phyloP scores from a whole-genome alignment of 2,797 vertebrate species.

The Phyllotis vaccarum region DNA sequence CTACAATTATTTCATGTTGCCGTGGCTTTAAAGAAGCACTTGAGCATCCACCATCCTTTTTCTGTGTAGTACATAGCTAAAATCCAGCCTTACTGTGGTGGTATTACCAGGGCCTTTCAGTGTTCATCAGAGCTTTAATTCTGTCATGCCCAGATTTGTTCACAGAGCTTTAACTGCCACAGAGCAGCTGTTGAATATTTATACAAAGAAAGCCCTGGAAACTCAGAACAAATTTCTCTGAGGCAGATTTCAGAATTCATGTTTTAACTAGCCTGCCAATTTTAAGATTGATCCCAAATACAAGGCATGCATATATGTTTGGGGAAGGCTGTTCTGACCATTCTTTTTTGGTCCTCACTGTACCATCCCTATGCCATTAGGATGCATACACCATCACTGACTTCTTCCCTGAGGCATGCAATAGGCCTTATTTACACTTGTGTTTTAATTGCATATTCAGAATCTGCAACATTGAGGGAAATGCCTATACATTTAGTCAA shows the following conservation, averaged over 20 bases:
- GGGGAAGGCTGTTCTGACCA: not conserved
- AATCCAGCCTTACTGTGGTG: not conserved
- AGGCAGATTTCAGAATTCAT: constrained; percentile 52
- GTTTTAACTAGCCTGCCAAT: constrained; percentile 31
- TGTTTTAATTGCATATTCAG: not conserved
- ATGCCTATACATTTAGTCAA: not conserved
- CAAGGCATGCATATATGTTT: not conserved
- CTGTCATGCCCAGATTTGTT: constrained; percentile 55
- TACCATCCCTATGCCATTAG: not conserved
- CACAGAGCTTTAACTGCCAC: constrained; percentile 49
- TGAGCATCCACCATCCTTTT: not conserved
- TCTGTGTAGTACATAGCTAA: not conserved
- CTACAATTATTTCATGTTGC: constrained; percentile 38
- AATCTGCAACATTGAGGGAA: not conserved
- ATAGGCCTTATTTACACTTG: not conserved
- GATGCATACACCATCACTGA: not conserved
- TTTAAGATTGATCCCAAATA: constrained; percentile 20
- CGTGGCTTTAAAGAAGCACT: constrained; percentile 1
- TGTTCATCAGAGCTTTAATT: not conserved
- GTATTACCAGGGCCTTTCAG: not conserved
- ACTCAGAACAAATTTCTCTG: constrained; percentile 25
- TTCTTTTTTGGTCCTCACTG: not conserved
- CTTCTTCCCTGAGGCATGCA: not conserved
- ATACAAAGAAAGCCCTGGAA: constrained; percentile 36
- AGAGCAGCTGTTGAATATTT: constrained; percentile 71